Percentiles rank a stretch among this genome's conserved stretches.
These are phyloP conservation scores for Semicossyphus pulcher DNA, from an alignment of 2,113 vertebrate genomes.

Conservation along the genomic window DNA sequence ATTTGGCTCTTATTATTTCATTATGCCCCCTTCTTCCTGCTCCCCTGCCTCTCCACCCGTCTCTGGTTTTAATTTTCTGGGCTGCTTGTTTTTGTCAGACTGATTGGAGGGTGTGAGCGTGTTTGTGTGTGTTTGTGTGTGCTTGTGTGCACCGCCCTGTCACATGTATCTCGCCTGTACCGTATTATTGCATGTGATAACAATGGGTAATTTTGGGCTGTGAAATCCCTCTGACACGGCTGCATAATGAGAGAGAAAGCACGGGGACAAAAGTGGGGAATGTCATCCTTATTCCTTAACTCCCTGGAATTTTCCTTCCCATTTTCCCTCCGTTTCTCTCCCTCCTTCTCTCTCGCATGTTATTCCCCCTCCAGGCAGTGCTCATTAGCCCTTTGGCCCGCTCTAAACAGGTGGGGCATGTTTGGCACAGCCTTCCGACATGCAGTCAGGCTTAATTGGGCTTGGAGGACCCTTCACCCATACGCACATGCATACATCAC, in stretches of 20 bases:
- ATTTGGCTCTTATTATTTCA: conserved; percentile 72
- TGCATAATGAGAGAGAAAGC: conserved; percentile 55
- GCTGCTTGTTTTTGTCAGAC: conserved; percentile 40
- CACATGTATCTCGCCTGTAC: conserved; percentile 34
- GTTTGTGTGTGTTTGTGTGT: conserved; percentile 3
- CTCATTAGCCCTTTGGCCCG: conserved; percentile 82
- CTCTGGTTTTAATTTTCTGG: conserved; percentile 56
- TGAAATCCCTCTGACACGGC: conserved; percentile 52
- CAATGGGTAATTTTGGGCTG: conserved; percentile 56
- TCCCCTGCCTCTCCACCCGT: conserved; percentile 29
- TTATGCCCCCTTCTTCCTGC: conserved; percentile 46
- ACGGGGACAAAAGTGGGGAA: conserved; percentile 51
- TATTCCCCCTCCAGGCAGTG: conserved; percentile 61
- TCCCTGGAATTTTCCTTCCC: conserved; percentile 61
- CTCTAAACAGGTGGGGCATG: conserved; percentile 81
- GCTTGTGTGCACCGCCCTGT: neutral
- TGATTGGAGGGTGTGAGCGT: conserved; percentile 43
- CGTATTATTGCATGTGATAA: conserved; percentile 55
- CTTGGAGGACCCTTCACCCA: conserved; percentile 71
- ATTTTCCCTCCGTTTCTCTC: neutral
- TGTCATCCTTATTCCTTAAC: conserved; percentile 63
- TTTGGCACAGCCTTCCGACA: conserved; percentile 81
- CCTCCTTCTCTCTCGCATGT: conserved; percentile 5
- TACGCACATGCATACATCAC: conserved; percentile 38
- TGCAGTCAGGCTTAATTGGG: conserved; percentile 82